Base-by-base conservation (phyloP, 2,797 vertebrate genomes). In the Coendou prehensilis region DNA sequence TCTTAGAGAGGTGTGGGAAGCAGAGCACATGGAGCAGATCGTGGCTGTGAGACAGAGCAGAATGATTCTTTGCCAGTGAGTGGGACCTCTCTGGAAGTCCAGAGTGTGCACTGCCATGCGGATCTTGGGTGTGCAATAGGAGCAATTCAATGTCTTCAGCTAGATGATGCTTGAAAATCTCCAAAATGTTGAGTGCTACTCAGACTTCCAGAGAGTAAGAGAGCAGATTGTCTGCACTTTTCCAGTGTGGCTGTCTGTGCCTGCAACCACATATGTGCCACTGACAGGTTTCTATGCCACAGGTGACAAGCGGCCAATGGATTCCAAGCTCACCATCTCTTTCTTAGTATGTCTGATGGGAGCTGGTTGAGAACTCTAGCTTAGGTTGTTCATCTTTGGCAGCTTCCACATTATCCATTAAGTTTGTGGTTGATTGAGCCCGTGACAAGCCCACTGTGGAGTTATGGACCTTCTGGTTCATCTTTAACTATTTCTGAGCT, bases 81-180 rank as follows among this genome's bases (percentile, higher is more conserved):
- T 1, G 3, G 18, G 37, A n/a, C 5, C 7, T 79, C 28, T 28
- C 2, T 0, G 54, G 82, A 45, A 71, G 47, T 63, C 59, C 41
- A 33, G 54, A 15, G 41, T 14, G 20, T 6, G 20, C 5, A 18
- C 18, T 0, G 1, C 45, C 4, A 0, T 0, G 9, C 6, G 23
- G 63, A 69, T 63, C n/a, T 82, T 0, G 0, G 2, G 41, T 57
- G 10, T 23, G 28, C 59, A 30, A 71, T 2, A 59, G 52, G 47
- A 52, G 23, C 0, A 26, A 45, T 18, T 83, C 4, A 0, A 4
- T 22, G 8, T 37, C 56, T 92, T 82, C 28, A 79, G 73, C 64
- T 50, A 30, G 26, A n/a, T 3, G 23, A 6, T 18, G 15, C 41
- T 33, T 50, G 84, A 57, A 73, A 86, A 33, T 18, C 30, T 61